Evolutionary conservation across 1,140 invertebrate genomes (phyloP).

Genomic region (Trichomalopsis sarcophagae): DNA sequence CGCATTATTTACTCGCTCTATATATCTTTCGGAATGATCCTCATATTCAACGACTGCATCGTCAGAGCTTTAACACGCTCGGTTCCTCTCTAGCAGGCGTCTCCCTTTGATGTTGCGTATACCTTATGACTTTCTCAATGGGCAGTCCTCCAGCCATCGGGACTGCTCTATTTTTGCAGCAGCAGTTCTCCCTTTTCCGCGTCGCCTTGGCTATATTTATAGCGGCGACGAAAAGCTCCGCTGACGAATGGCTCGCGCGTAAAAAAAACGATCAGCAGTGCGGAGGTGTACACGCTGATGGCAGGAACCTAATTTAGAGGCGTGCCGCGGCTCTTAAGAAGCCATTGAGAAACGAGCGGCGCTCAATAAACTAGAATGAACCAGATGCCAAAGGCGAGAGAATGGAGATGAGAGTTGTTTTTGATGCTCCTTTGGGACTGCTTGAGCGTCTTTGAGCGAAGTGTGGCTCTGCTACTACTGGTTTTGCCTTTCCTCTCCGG

Average conservation of each 20-base stretch:
- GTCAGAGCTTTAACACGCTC: background rate
- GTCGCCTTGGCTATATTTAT: background rate
- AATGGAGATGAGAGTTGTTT: conserved; percentile 8
- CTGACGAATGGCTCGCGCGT: background rate
- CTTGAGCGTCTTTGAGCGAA: background rate
- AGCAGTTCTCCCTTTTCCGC: background rate
- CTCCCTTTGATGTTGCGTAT: conserved; percentile 11
- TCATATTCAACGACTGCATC: background rate
- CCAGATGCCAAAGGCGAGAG: background rate
- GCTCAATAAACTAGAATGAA: background rate
- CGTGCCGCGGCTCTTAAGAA: background rate
- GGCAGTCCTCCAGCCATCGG: background rate
- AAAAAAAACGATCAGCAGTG: background rate
- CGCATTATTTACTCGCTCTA: background rate
- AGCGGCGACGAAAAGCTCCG: background rate
- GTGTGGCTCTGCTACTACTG: background rate
- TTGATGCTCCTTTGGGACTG: background rate
- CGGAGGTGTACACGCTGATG: background rate
- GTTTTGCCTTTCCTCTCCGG: background rate
- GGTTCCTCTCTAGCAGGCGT: background rate
- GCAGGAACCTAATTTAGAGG: background rate
- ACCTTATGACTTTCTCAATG: conserved; percentile 2
- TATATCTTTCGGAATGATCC: background rate
- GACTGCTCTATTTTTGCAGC: conserved; percentile 20
- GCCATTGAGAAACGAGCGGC: conserved; percentile 3